Evolutionary conservation across 2,797 vertebrate species (phyloP), one percentile per base, ranked within the genome.

Genomic region (Myoxocephalus aenaeus): DNA sequence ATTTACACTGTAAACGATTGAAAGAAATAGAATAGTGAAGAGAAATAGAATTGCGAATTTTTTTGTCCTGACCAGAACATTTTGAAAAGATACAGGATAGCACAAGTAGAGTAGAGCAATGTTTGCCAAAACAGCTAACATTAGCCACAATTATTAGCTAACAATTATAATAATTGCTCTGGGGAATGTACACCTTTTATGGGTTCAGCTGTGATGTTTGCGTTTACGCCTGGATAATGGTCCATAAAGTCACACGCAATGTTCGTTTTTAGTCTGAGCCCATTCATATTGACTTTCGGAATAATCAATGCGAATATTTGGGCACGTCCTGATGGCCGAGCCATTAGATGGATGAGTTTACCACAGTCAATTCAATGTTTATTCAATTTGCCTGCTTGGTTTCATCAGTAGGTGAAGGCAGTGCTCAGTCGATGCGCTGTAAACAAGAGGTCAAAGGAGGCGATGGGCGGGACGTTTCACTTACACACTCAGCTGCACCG

Each of bases 401-500:
- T 74, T 13, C 66, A 61, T 79, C 78, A 62, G 44, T 7, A 6
- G 51, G 29, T 54, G 62, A 63, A 65, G 53, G 70, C 72, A 73
- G 63, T 62, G 65, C 66, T 65, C 2, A 63, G 57, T 36, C 73
- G 46, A 67, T 77, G 50, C 11, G 27, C 56, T 73, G 80, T 69
- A 86, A 78, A 72, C 53, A 70, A 54, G 36, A 40, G 79, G 76
- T 77, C 42, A 86, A 38, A 74, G 32, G 53, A 54, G 59, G 27
- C n/a, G 27, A 64, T 34, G 42, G 40, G 32, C 29, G 46, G 42
- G 48, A 42, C 73, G 86, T 50, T 83, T 81, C 71, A 93, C 95
- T 94, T 95, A 99, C 98, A 95, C 90, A 48, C 89, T 93, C 25
- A 96, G 44, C 70, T 92, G 90, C 73, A 97, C 93, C 1, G 92